Base-by-base conservation (phyloP, 2,797 vertebrate species). In the Mustela erminea region DNA sequence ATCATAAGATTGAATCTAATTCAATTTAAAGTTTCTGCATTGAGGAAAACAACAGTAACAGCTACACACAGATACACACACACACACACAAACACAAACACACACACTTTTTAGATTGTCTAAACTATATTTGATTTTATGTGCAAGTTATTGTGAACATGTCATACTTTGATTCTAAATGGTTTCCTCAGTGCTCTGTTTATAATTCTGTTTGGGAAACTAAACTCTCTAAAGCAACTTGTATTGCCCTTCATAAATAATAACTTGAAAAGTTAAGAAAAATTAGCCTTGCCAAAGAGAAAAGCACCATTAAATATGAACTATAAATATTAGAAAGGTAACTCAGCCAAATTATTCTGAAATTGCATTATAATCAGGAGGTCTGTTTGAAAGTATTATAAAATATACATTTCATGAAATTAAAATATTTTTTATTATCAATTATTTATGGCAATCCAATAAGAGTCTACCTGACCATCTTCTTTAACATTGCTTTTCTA, bases 201-300 rank as follows among this genome's bases (percentile, higher is more conserved):
- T 90, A 89, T 0, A 78, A 20, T 95, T 85, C 7, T 88, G 32
- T 52, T 84, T 58, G 21, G 60, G 49, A 96, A 95, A 93, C 8
- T 66, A 89, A 93, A 84, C 58, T 87, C 18, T n/a, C 9, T 41
- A 54, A 95, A 77, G 68, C 13, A 92, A 86, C 84, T 92, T 87
- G 70, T 95, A 88, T 70, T 92, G 4, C 12, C 92, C 9, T 41
- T 90, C 20, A 85, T 90, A 90, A 94, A 87, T 66, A 93, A 49
- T 85, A 43, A 74, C 49, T 90, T 84, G 25, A 92, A 86, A 91
- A 87, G 25, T 77, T 75, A 84, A 41, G n/a, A 56, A 87, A 93
- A 90, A 81, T 87, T 82, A 70, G 7, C 12, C 21, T 72, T 23
- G 52, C 4, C 43, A 82, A 96, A 83, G 86, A 90, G 56, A 94